Evolutionary conservation across 1,140 invertebrate genomes (phyloP).

Genomic region (Monomorium pharaonis): DNA sequence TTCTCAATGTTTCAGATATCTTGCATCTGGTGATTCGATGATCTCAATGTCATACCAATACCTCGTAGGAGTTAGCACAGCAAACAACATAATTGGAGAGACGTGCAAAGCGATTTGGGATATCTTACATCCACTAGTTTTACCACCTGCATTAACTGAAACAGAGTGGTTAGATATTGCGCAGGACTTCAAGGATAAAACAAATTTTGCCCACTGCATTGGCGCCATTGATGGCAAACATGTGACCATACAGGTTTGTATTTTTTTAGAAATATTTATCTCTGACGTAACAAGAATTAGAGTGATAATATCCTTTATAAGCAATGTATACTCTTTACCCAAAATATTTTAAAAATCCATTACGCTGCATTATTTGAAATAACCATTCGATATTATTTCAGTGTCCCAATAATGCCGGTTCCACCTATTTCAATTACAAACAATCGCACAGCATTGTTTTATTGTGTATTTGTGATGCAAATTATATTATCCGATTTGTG

Average conservation of each 20-base stretch:
- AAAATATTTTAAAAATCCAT: neutral
- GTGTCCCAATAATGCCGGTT: neutral
- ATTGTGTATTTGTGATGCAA: neutral
- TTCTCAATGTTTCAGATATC: neutral
- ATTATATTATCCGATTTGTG: neutral
- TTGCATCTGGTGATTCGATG: constrained; percentile 1
- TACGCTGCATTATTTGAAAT: neutral
- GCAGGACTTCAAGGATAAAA: neutral
- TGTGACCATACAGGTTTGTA: neutral
- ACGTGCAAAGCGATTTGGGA: neutral
- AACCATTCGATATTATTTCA: neutral
- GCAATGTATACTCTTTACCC: neutral
- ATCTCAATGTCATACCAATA: neutral
- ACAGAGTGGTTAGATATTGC: neutral
- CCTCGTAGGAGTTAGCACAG: neutral
- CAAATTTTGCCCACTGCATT: neutral
- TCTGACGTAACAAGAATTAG: neutral
- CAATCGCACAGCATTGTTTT: neutral
- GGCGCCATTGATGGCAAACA: neutral
- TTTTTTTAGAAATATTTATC: neutral
- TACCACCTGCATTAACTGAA: neutral
- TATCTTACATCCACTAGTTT: neutral
- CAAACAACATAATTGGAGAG: neutral
- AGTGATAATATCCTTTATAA: neutral
- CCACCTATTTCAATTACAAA: neutral